Base-by-base conservation (phyloP, 1,140 invertebrate species). In the Lepidurus packardi region DNA sequence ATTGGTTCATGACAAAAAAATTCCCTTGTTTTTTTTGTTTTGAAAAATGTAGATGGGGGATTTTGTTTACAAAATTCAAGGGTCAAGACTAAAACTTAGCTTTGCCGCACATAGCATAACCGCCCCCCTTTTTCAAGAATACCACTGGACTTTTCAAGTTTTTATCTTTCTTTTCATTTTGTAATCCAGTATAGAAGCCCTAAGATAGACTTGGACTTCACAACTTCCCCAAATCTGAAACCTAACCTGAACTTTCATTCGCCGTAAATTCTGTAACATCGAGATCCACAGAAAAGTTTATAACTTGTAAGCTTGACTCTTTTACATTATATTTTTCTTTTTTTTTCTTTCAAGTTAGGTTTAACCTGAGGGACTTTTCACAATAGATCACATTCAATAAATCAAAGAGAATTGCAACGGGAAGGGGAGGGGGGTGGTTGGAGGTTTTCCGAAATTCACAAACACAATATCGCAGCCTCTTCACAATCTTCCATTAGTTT, bases 301-400 rank as follows among this genome's bases (percentile, higher is more conserved):
- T 3, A 47, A 11, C 45, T 65, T 65, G 53, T 65, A 65, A 65
- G 53, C 53, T 65, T 65, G 53, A 65, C 53, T 65, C 53, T 65
- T 65, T 65, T n/a, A 13, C 53, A 13, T 65, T 65, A 65, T 65
- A 65, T 65, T 65, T 7, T 65, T 65, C 16, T 65, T 65, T 21
- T 65, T 65, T 65, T 65, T 47, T 34, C 34, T 65, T 65, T 65
- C 16, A 65, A 65, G 53, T 65, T 65, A 65, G 53, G 53, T 65
- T 9, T 47, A 65, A 65, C 53, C 53, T 65, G 16, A 21, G 53
- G 53, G 53, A 65, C 53, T 65, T 47, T 47, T 65, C 53, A 65
- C 53, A 65, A 65, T 65, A 65, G 5, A 65, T 65, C 53, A 65
- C 53, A 65, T 65, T 65, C 13, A 65, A 65, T n/a, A 65, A 65